Evolutionary conservation across 2,888 invertebrate genomes (phyloP), one percentile per base, ranked within the genome.

Genomic region (Lumbricus terrestris): DNA sequence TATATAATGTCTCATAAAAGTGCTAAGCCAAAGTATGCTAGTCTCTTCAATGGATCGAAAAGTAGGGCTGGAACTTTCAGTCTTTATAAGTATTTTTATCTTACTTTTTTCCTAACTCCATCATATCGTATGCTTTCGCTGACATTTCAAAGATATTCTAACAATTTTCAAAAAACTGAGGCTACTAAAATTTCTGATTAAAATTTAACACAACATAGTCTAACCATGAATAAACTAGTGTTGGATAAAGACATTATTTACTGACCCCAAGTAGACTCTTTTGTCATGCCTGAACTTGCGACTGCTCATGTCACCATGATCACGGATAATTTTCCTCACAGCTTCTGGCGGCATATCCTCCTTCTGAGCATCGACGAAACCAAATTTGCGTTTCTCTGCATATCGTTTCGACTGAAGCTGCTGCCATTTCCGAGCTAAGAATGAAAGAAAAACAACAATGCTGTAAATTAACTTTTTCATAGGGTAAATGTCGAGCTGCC

Each of bases 311-410:
- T 99, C 99, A 69, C 99, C 99, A 95, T 99, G 99, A 95, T 99
- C 99, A 90, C 99, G 96, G 92, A 99, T 99, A 94, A 99, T 99
- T 95, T 99, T 99, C 38, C 99, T 96, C 91, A 99, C 98, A 95
- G 99, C 99, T 95, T 99, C 99, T 0, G 99, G 98, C 23, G 99
- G 99, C 99, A 99, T 99, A 93, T 99, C 99, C 95, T 99, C 99
- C 95, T 99, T 99, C 94, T 99, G 99, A 0, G 99, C 98, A 95
- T 99, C 99, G 6, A 99, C 97, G 95, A 99, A 99, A 0, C 99
- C 99, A 95, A 99, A 98, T 95, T 99, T 99, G 90, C 99, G 96
- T 94, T 99, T 99, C 93, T 99, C 99, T 0, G 99, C 97, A 95
- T 98, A 99, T 37, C 99, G 96, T 95, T 99, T 99, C n/a, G 98